Conservation (phyloP, 2,113 vertebrate species). For the Chaenocephalus aceratus region DNA sequence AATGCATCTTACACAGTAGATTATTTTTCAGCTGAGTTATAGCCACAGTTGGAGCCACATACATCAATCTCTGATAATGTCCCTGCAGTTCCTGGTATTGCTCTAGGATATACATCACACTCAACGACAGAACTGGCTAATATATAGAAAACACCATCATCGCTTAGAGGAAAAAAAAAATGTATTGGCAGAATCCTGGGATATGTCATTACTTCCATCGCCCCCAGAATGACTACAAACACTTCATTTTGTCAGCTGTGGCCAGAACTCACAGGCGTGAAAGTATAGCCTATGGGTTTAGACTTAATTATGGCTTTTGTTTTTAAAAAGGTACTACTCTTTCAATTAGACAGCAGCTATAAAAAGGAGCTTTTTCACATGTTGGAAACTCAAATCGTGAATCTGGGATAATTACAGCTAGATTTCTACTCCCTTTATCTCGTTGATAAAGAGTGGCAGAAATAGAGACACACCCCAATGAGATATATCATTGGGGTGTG, state of each 20-base stretch:
- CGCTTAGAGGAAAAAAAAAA: constrained; percentile 34
- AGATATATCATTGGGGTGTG: no score
- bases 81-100: constrained; percentile 33
- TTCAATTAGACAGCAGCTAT: constrained; percentile 27
- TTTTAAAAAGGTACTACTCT: not conserved
- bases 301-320: constrained; percentile 24
- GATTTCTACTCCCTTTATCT: not conserved
- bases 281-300: constrained; percentile 26
- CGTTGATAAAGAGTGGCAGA: not conserved
- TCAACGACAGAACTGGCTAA: constrained; percentile 43
- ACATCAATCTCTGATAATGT: constrained; percentile 59
- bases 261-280: constrained; percentile 39
- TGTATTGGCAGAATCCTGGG: constrained; percentile 56
- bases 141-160: constrained; percentile 60
- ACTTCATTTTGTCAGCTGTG: constrained; percentile 47
- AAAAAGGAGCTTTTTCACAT: constrained; percentile 1
- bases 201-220: constrained; percentile 55
- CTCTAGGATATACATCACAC: constrained; percentile 47
- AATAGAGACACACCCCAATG: no score
- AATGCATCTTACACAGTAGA: not conserved
- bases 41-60: constrained; percentile 45
- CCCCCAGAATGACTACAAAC: constrained; percentile 51
- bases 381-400: not conserved
- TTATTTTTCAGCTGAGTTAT: constrained; percentile 52
- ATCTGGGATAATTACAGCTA: constrained; percentile 8